Percentiles rank a stretch among this genome's conserved stretches.
phyloP scores from a whole-genome alignment of 2,113 vertebrate genomes.

The Sialia sialis region DNA sequence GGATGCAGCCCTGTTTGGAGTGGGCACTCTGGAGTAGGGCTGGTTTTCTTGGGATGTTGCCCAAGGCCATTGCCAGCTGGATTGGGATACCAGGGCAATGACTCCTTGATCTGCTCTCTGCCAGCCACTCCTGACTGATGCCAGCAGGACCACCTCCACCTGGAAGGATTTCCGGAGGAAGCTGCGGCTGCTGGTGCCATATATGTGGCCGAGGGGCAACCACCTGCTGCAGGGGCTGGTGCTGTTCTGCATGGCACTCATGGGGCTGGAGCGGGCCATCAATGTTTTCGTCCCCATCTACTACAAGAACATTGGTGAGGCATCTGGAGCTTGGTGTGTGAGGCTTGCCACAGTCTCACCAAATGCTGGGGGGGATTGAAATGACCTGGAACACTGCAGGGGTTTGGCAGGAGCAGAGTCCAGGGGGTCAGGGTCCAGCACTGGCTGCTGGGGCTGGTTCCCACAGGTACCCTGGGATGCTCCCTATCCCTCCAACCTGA shows the following conservation, averaged over 20 bases:
- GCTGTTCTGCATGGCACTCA: slow-evolving; percentile 84
- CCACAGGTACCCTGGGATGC: neutral
- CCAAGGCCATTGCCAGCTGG: neutral
- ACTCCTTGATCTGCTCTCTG: neutral
- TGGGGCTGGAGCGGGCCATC: slow-evolving; percentile 85
- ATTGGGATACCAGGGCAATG: neutral
- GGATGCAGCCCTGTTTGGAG: neutral
- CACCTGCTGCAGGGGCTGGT: slow-evolving; percentile 83
- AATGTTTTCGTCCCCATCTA: slow-evolving; percentile 94
- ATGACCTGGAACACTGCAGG: neutral
- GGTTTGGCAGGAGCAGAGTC: neutral
- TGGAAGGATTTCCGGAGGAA: slow-evolving; percentile 86
- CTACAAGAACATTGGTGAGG: slow-evolving; percentile 90
- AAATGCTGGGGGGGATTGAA: fast-evolving
- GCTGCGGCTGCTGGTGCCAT: slow-evolving; percentile 82
- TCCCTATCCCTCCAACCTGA: neutral
- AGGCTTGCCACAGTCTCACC: neutral
- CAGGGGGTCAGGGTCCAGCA: neutral
- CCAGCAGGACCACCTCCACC: slow-evolving; percentile 73
- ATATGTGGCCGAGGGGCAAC: slow-evolving; percentile 88
- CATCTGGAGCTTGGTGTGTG: neutral
- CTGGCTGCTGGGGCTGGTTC: neutral
- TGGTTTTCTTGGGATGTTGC: neutral
- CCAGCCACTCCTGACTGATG: slow-evolving; percentile 66
- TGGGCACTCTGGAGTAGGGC: neutral